Base-by-base conservation (phyloP, 2,113 vertebrate species). In the Lepidothrix coronata region DNA sequence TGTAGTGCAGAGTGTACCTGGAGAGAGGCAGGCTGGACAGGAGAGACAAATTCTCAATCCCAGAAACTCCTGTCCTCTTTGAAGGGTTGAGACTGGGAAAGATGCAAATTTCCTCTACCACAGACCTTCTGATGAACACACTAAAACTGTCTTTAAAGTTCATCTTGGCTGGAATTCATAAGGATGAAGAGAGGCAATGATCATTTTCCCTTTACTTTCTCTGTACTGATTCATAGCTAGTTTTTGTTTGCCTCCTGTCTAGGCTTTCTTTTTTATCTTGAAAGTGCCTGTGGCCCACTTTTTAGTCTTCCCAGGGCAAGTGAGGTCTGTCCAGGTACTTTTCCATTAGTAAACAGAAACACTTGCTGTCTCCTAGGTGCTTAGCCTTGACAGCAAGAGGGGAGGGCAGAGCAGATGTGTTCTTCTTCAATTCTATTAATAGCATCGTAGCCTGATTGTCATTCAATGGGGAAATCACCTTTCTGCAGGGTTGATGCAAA, bases 281-380 rank as follows among this genome's bases (percentile, higher is more conserved):
- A 78, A 63, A 91, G 43, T 59, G 35, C 27, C 78, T 27, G 27
- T 91, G 61, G 67, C 73, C 91, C 59, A 67, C 49, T 90, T 94
- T 95, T 90, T 68, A 86, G 72, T 61, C 66, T 96, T 94, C 68
- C 35, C n/a, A 80, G 86, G 70, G 73, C 72, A 95, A 83, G 28
- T 63, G 61, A 95, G 63, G 73, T 95, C 88, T 94, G 68, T 91
- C 89, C 90, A 96, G 90, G 95, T 97, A 96, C 70, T 95, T 96
- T 94, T 95, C 90, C 92, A 85, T 91, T 79, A 87, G 93, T 92
- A 94, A 93, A 96, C 81, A 96, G 86, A 91, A 95, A 88, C 88
- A 94, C 94, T 96, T 94, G 74, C 93, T 93, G 92, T 95, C 92
- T 95, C 86, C 85, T 89, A 96, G 74, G 88, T 96, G 76, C 89